Evolutionary conservation across 2,888 invertebrate genomes (phyloP), one percentile per base, ranked within the genome.

Genomic region (Arenicola marina): DNA sequence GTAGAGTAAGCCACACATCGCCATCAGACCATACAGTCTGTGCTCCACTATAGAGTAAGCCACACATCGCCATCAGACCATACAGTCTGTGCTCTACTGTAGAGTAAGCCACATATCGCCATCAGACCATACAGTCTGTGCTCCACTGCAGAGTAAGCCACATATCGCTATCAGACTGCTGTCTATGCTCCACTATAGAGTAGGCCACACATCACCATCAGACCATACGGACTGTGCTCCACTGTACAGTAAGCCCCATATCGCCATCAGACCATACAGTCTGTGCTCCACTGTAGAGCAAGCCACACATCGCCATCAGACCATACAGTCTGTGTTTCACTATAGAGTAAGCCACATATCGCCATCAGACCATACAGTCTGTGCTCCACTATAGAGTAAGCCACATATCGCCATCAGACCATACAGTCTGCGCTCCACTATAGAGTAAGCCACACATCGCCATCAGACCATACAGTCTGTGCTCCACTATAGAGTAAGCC

Each of bases 401-500:
- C n/a, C 38, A 4, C 59, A 55, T 58, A 33, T 62, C 11, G 61
- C 59, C 45, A 38, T 65, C n/a, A 21, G 62, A 32, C 68, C 68
- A 2, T 61, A 66, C 29, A 56, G 61, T 15, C 58, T 68, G 33
- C 34, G 65, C 53, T 61, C 60, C 34, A 56, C 63, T 7, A 59
- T 68, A 11, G 65, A 63, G 68, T 68, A 61, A 51, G 63, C n/a
- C 38, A 4, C 59, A 55, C 59, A 33, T 62, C 11, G 61, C 59
- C 45, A 38, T 65, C n/a, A 21, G 62, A 32, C 68, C 68, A 2
- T 61, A 66, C 29, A 56, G 61, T 15, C 58, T 68, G 33, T 32
- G 65, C 53, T 61, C 60, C 34, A 56, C 63, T 7, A 59, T 68
- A 11, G 65, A 63, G 68, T 68, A 61, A 51, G 63, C n/a, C 38